phyloP scores from a whole-genome alignment of 1,140 invertebrate genomes.

The Hormaphis cornu region DNA sequence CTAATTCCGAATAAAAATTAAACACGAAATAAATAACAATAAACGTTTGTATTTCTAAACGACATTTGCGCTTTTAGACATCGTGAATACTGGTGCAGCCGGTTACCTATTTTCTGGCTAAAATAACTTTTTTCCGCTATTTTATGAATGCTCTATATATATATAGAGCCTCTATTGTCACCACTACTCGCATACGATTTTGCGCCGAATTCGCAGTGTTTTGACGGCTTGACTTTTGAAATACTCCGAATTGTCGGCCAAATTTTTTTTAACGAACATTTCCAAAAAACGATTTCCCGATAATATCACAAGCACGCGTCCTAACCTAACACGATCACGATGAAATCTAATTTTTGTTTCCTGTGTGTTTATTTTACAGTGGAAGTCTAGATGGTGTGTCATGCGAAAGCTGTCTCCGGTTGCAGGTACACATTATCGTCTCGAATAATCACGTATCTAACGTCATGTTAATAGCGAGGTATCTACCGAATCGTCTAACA shows the following conservation, averaged over 20 bases:
- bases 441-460: not conserved
- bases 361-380: slow-evolving; percentile 47
- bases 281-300: no score
- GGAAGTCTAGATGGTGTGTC: slow-evolving; percentile 73
- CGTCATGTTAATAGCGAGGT: no score
- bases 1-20: no score
- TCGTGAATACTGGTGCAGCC: no score
- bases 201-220: not conserved
- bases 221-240: not conserved
- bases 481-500: no score
- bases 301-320: not conserved
- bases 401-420: slow-evolving; percentile 72
- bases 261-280: slow-evolving; percentile 6
- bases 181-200: not conserved
- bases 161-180: no score
- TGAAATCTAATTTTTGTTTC: not conserved
- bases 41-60: no score
- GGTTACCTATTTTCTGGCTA: not conserved
- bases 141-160: not conserved
- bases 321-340: not conserved
- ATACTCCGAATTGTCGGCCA: not conserved
- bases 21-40: no score
- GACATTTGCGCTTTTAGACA: no score
- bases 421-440: slow-evolving; percentile 51
- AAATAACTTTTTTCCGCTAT: not conserved